Evolutionary conservation across 2,888 invertebrate genomes (phyloP).

Genomic region (Branchipolynoe longqiensis): DNA sequence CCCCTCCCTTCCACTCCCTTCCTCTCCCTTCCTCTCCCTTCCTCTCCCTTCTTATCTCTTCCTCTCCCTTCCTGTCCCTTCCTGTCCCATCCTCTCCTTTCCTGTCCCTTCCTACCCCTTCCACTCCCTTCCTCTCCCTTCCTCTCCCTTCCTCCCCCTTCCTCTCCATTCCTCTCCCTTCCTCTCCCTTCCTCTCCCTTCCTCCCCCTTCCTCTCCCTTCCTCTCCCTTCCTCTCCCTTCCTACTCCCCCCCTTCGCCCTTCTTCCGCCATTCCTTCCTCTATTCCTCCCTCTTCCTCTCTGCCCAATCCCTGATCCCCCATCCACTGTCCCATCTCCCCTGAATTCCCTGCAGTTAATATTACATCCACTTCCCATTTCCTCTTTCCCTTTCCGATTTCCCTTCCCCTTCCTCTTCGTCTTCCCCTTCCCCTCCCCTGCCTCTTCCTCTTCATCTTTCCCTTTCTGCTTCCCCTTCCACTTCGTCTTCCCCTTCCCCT

Average conservation of each 20-base stretch:
- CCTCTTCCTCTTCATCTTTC: background rate
- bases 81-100: too few relatives aligned
- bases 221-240: background rate
- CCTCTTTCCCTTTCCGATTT: too few relatives aligned
- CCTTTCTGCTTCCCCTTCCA: background rate
- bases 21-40: too few relatives aligned
- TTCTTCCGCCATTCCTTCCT: background rate
- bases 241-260: background rate
- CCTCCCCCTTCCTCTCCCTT: background rate
- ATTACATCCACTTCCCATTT: too few relatives aligned
- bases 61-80: too few relatives aligned
- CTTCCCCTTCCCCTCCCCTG: background rate
- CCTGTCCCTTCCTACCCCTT: too few relatives aligned
- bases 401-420: background rate
- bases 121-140: too few relatives aligned
- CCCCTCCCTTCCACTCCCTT: too few relatives aligned
- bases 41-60: too few relatives aligned
- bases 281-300: too few relatives aligned
- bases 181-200: background rate
- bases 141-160: background rate
- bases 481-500: background rate
- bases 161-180: background rate
- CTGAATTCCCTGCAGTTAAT: too few relatives aligned
- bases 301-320: too few relatives aligned
- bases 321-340: background rate